phyloP scores from a whole-genome alignment of 2,113 vertebrate species.

The Isichthys henryi region DNA sequence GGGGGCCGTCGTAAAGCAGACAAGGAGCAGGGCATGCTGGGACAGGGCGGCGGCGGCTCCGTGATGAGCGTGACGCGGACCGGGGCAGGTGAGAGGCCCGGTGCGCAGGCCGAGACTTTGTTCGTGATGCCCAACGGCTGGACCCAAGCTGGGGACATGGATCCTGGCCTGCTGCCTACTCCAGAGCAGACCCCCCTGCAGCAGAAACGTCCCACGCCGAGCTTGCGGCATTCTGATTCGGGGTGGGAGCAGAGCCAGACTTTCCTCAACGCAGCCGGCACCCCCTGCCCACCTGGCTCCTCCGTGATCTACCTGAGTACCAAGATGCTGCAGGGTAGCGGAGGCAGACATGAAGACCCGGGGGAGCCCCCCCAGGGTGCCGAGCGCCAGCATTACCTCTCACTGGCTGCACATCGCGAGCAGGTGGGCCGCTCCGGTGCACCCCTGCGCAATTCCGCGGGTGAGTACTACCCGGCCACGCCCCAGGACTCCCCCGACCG shows the following conservation, averaged over 20 bases:
- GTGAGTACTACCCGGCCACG: conserved; percentile 71
- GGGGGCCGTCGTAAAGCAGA: conserved; percentile 72
- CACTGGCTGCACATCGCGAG: conserved; percentile 52
- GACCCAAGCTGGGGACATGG: conserved; percentile 74
- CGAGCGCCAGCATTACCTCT: conserved; percentile 63
- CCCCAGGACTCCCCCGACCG: conserved; percentile 78
- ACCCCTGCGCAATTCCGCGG: conserved; percentile 60
- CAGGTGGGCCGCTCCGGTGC: conserved; percentile 44
- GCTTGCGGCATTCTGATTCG: conserved; percentile 58
- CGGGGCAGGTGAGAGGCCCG: conserved; percentile 60
- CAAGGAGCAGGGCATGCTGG: conserved; percentile 80
- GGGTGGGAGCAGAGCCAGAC: conserved; percentile 83
- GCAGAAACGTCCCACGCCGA: conserved; percentile 70
- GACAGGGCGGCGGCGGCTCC: conserved; percentile 72
- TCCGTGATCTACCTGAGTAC: conserved; percentile 71
- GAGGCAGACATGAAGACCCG: conserved; percentile 56
- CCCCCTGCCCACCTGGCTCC: conserved; percentile 51
- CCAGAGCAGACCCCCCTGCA: conserved; percentile 92
- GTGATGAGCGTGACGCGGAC: conserved; percentile 85
- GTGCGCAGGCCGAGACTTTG: conserved; percentile 59
- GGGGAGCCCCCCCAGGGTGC: conserved; percentile 55
- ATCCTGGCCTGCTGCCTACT: conserved; percentile 80
- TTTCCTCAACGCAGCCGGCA: conserved; percentile 68
- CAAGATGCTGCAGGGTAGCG: conserved; percentile 56
- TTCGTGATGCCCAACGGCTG: conserved; percentile 82